Evolutionary conservation across 2,113 vertebrate species (phyloP).

Genomic region (Psittacus erithacus): DNA sequence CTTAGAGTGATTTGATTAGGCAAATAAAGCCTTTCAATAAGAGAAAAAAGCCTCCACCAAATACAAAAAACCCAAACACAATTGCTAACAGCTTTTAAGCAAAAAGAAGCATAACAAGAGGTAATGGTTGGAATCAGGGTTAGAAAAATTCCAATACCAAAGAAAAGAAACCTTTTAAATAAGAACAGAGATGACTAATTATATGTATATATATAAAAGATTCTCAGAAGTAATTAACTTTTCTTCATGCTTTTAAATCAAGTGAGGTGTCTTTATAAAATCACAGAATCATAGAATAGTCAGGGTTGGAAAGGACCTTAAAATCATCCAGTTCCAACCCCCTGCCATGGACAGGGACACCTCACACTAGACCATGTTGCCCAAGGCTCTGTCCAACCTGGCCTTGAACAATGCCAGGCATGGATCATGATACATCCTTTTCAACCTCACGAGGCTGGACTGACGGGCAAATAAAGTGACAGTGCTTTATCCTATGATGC

Average conservation of each 20-base stretch:
- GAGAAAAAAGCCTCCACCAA: background rate
- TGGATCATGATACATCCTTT: background rate
- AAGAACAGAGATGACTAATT: background rate
- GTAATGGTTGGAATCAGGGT: background rate
- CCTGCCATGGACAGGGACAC: background rate
- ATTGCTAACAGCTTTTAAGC: background rate
- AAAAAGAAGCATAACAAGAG: background rate
- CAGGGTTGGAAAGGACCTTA: background rate
- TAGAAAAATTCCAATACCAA: background rate
- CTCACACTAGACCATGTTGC: background rate
- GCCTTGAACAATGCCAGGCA: background rate
- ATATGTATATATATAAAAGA: background rate
- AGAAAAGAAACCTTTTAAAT: background rate
- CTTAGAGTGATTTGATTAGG: slow-evolving; percentile 18
- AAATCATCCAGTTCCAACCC: background rate
- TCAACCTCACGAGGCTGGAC: background rate
- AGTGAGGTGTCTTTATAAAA: background rate
- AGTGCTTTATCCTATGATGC: background rate
- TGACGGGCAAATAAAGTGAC: background rate
- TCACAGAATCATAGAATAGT: background rate
- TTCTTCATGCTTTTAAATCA: background rate
- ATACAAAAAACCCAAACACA: background rate
- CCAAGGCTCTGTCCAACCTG: background rate
- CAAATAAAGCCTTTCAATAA: background rate
- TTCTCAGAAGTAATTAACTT: background rate